A percentile compares a stretch with the other conserved stretches of the same genome.
phyloP scores from a whole-genome alignment of 2,888 invertebrate species.

The Oxycera nigricornis region DNA sequence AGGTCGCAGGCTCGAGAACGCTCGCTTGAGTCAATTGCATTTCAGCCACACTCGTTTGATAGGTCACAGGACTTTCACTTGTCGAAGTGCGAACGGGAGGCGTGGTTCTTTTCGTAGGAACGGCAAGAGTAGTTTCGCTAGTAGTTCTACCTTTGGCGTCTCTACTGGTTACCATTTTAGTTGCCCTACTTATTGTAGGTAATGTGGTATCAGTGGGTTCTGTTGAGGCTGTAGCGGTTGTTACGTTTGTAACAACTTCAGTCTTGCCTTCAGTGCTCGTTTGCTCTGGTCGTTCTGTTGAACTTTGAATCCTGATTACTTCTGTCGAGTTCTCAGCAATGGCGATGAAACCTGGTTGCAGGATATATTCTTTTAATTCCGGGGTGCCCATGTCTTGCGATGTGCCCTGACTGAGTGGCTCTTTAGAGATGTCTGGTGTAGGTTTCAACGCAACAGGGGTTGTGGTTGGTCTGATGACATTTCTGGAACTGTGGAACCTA shows the following conservation, averaged over 20 bases:
- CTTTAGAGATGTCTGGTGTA: slow-evolving; percentile 30
- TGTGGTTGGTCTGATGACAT: slow-evolving; percentile 54
- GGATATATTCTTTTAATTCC: background rate
- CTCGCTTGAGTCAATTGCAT: background rate
- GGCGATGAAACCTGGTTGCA: background rate
- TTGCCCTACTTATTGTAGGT: background rate
- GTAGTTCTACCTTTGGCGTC: background rate
- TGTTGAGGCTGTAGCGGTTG: slow-evolving; percentile 61
- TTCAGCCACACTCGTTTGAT: background rate
- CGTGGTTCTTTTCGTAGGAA: background rate
- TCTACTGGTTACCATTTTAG: background rate
- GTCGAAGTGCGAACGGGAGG: background rate
- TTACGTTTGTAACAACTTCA: slow-evolving; percentile 55
- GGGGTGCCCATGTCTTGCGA: background rate
- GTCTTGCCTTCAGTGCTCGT: background rate
- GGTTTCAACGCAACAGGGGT: slow-evolving; percentile 28
- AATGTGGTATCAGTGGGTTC: background rate
- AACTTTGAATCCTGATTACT: slow-evolving; percentile 33
- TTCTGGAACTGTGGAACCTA: slow-evolving; percentile 54
- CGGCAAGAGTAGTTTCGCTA: background rate
- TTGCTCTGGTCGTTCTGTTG: background rate
- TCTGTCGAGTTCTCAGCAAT: slow-evolving; percentile 33
- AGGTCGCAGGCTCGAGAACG: background rate
- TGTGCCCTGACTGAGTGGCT: slow-evolving; percentile 26
- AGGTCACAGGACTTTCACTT: background rate